Conservation (phyloP, 2,113 vertebrate species). For the Macroglossus sobrinus region DNA sequence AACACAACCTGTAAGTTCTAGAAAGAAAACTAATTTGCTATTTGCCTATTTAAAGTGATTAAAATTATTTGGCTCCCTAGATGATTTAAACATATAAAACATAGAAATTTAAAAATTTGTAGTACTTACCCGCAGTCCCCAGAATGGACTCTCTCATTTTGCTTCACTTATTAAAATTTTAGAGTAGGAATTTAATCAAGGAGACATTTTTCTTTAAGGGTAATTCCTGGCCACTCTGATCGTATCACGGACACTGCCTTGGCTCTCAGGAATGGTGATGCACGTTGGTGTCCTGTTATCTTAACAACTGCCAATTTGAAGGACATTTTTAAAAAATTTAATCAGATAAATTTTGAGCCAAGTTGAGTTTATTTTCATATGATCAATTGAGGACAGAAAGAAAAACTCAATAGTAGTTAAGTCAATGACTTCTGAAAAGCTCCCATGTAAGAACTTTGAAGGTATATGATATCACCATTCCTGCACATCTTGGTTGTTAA, state of each 20-base stretch:
- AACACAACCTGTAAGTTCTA: not conserved
- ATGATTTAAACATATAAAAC: not conserved
- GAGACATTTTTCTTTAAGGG: not conserved
- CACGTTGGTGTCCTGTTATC: not conserved
- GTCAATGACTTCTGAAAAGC: not conserved
- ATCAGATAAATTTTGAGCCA: not conserved
- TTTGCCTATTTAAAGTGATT: not conserved
- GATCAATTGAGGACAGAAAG: not conserved
- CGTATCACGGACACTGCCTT: fast-evolving
- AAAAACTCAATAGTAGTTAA: not conserved
- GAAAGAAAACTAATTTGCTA: not conserved
- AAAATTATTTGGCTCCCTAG: not conserved
- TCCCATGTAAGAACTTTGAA: not conserved
- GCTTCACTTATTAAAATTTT: not conserved
- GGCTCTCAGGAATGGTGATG: not conserved
- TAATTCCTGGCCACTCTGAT: not conserved
- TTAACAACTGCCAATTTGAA: not conserved
- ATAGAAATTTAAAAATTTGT: not conserved
- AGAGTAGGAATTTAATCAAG: not conserved
- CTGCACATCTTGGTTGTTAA: not conserved
- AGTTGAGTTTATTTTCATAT: not conserved
- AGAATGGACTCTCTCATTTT: not conserved
- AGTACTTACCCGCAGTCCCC: not conserved
- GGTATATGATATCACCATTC: not conserved
- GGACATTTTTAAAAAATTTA: not conserved